Conservation (phyloP, 2,888 invertebrate genomes). For the Andrena minutula region DNA sequence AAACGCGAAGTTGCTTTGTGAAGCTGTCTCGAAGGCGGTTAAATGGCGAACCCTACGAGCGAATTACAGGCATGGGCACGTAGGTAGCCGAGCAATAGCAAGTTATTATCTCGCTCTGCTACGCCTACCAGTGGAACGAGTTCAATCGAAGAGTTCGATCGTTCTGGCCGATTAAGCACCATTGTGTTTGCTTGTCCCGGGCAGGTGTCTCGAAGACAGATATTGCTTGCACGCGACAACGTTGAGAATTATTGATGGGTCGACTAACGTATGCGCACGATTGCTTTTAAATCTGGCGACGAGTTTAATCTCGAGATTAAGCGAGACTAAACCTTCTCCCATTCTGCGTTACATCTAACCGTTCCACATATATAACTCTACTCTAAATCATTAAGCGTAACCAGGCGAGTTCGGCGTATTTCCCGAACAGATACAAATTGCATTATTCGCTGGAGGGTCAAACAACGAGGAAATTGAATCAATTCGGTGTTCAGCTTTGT, state of each 20-base stretch:
- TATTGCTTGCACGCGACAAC: conserved; percentile 59
- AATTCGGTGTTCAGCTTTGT: neutral
- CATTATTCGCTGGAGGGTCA: neutral
- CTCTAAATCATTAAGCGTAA: neutral
- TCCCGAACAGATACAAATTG: neutral
- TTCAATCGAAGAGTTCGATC: conserved; percentile 60
- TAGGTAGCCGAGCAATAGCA: conserved; percentile 57
- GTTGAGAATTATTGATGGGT: conserved; percentile 52
- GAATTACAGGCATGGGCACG: conserved; percentile 41
- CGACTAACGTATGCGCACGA: neutral
- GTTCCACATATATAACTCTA: too few species aligned
- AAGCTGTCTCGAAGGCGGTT: conserved; percentile 25
- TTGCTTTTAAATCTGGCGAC: conserved; percentile 35
- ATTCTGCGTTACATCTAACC: conserved; percentile 2
- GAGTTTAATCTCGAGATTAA: conserved; percentile 12
- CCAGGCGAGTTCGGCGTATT: neutral
- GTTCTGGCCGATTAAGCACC: conserved; percentile 61
- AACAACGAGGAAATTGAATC: neutral
- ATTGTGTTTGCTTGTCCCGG: conserved; percentile 56
- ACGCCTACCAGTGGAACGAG: conserved; percentile 57
- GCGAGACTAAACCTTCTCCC: too few species aligned
- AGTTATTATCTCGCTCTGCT: conserved; percentile 56
- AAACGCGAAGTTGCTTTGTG: neutral
- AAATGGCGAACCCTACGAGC: conserved; percentile 7
- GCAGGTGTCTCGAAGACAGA: conserved; percentile 63